Conservation (phyloP, 1,140 invertebrate genomes). For the Adelges cooleyi region DNA sequence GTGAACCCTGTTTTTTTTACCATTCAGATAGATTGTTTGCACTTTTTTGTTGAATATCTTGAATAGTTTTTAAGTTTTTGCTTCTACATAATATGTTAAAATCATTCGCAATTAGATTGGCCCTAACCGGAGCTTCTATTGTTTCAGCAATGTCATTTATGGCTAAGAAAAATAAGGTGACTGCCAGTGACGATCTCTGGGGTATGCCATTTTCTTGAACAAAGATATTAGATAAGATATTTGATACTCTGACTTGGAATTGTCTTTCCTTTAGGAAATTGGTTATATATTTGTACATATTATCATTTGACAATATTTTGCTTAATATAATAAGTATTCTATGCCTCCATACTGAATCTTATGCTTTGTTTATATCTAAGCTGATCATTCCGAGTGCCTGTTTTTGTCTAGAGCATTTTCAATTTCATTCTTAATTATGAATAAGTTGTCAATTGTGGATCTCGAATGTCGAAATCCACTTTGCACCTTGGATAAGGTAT, state of each 20-base stretch:
- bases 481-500: background rate
- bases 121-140: background rate
- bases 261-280: background rate
- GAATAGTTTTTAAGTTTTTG: background rate
- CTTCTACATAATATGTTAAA: background rate
- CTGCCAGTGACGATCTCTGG: background rate
- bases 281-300: background rate
- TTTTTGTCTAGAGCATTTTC: background rate
- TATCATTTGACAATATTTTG: background rate
- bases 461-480: background rate
- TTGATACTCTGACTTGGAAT: slow-evolving; percentile 1
- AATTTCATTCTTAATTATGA: background rate
- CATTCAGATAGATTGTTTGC: background rate
- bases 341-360: background rate
- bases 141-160: background rate
- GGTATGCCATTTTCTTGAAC: slow-evolving; percentile 19
- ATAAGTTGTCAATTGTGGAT: background rate
- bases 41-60: background rate
- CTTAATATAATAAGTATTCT: background rate
- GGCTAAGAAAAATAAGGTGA: background rate
- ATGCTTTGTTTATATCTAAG: background rate
- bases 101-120: background rate
- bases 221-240: background rate
- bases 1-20: background rate
- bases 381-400: background rate